Evolutionary conservation across 2,888 invertebrate genomes (phyloP).

Genomic region (Sussaba pulchella): DNA sequence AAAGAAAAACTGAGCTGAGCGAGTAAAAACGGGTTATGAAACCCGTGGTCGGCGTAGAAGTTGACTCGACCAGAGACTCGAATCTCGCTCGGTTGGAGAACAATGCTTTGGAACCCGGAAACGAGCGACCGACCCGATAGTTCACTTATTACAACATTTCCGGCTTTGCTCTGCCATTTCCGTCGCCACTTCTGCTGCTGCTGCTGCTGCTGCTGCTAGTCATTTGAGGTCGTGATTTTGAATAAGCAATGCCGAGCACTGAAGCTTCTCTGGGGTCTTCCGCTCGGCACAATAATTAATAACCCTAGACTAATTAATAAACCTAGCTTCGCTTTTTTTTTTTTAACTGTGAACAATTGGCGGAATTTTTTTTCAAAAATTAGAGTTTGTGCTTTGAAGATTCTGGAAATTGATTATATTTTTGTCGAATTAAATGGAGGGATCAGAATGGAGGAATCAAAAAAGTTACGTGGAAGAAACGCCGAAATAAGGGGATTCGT

Average conservation of each 20-base stretch:
- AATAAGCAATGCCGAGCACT: background rate
- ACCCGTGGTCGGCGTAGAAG: background rate
- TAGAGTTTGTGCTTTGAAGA: too few relatives aligned
- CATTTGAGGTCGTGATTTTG: background rate
- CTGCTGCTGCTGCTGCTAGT: background rate
- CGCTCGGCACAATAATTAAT: background rate
- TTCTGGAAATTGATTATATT: too few relatives aligned
- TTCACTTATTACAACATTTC: constrained; percentile 32
- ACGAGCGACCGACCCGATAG: constrained; percentile 23
- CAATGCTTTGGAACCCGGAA: constrained; percentile 39
- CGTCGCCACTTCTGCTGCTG: too few relatives aligned
- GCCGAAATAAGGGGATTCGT: too few relatives aligned
- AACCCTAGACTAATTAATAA: background rate
- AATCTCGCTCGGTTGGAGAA: constrained; percentile 11
- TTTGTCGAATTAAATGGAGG: too few relatives aligned
- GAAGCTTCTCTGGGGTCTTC: background rate
- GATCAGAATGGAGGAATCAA: too few relatives aligned
- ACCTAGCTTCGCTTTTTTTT: too few relatives aligned
- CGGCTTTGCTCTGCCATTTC: background rate
- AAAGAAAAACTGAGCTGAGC: constrained; percentile 5
- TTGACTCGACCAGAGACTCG: constrained; percentile 14
- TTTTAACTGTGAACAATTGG: too few relatives aligned
- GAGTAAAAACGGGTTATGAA: constrained; percentile 22
- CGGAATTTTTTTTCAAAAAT: too few relatives aligned
- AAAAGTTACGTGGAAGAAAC: too few relatives aligned